Base-by-base conservation (phyloP, 2,797 vertebrate genomes). In the Typhlichthys subterraneus region DNA sequence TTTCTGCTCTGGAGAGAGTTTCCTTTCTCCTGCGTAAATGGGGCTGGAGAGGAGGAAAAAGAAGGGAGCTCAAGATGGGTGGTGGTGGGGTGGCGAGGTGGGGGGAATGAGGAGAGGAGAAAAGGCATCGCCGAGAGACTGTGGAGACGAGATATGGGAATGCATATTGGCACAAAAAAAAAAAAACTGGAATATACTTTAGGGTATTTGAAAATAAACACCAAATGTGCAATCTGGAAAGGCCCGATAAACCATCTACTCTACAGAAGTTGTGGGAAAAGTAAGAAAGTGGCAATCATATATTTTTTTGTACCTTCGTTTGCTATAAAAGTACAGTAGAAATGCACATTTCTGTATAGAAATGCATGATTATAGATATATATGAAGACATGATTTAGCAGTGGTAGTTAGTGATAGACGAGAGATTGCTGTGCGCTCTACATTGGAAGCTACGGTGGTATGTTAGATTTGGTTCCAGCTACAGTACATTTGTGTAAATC, bases 71-170 rank as follows among this genome's bases (percentile, higher is more conserved):
- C 48, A 55, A 49, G 23, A 4, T 29, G 23, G 23, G 23, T 29
- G 23, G 53, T 48, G 23, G n/a, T 11, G 61, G 66, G 53, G 52
- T 69, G 55, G 69, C 23, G 23, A 3, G 59, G 12, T 50, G 58
- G 58, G 38, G 55, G 65, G 62, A 72, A 56, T 12, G 23, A 3
- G 23, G 23, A 23, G 23, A 73, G 57, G 66, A 75, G 75, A 82
- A 14, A 56, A 74, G 49, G 67, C 56, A 72, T 55, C 58, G 70
- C 60, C 49, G 46, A 53, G 57, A 72, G 67, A 81, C 79, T 82
- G 83, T 76, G 65, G 72, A 71, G 0, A 0, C 61, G 68, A 83
- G 81, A 84, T 80, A 79, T 66, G 31, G 49, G 58, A 77, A 63
- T 67, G 73, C 61, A 66, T 57, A 77, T 52, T 73, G 74, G 67